A percentile compares a stretch with the other conserved stretches of the same genome.
phyloP scores from a whole-genome alignment of 2,113 vertebrate species.

The Amblyopsis rosae region DNA sequence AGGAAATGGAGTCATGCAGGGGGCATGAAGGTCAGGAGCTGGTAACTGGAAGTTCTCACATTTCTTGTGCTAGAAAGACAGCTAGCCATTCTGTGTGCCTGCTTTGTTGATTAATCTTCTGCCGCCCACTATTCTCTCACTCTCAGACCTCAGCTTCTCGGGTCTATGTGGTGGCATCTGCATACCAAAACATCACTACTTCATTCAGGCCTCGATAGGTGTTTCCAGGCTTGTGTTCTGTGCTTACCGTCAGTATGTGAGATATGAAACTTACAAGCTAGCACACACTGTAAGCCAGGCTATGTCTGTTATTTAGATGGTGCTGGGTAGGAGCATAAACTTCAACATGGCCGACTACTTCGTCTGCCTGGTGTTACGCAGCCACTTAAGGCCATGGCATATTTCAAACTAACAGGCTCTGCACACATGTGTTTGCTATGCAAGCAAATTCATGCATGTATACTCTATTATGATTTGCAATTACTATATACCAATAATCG shows the following conservation, averaged over 20 bases:
- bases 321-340: not conserved
- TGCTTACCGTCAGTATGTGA: not conserved
- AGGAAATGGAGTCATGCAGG: conserved; percentile 59
- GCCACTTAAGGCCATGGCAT: conserved; percentile 4
- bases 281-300: not conserved
- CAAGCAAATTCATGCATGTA: too few species aligned
- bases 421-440: too few species aligned
- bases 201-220: not conserved
- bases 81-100: not conserved
- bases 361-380: not conserved
- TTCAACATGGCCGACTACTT: conserved; percentile 8
- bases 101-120: conserved; percentile 8
- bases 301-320: not conserved
- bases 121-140: not conserved
- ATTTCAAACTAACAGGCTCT: too few species aligned
- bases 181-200: not conserved
- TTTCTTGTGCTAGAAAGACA: conserved; percentile 31
- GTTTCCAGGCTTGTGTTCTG: not conserved
- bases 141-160: not conserved
- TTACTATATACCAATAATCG: too few species aligned
- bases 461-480: too few species aligned
- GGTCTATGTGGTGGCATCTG: not conserved
- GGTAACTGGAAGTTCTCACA: conserved; percentile 23
- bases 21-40: conserved; percentile 51
- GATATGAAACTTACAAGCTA: not conserved